These are phyloP conservation scores for Agriopis aurantiaria DNA, from an alignment of 2,888 invertebrate species.

Conservation along the genomic window DNA sequence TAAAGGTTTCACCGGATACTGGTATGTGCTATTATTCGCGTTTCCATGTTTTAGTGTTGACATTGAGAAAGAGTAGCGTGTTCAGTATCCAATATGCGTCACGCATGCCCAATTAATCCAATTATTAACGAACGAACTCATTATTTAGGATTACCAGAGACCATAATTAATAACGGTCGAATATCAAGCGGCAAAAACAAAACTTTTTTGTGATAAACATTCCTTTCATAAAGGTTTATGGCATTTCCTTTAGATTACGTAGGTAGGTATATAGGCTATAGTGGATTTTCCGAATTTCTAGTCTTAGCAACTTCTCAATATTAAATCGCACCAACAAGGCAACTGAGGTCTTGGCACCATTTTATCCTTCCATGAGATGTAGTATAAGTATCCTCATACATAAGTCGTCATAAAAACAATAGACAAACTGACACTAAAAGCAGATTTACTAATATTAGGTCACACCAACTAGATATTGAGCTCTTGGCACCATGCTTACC, in stretches of 20 bases:
- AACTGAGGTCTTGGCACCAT: too few species aligned
- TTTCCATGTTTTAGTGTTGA: slow-evolving; percentile 2
- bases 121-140: slow-evolving; percentile 21
- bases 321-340: too few species aligned
- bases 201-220: neutral
- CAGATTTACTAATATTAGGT: too few species aligned
- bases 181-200: slow-evolving; percentile 3
- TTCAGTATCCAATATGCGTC: slow-evolving; percentile 13
- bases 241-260: too few species aligned
- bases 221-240: too few species aligned
- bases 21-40: neutral
- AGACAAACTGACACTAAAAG: too few species aligned
- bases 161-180: slow-evolving; percentile 4
- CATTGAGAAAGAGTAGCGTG: slow-evolving; percentile 4
- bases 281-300: too few species aligned
- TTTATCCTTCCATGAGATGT: neutral
- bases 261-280: too few species aligned
- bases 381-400: too few species aligned
- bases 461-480: neutral
- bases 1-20: neutral
- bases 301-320: too few species aligned
- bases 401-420: too few species aligned
- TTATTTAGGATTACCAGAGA: slow-evolving; percentile 10
- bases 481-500: neutral
- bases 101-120: slow-evolving; percentile 20